These are phyloP conservation scores for Diarsia dahlii DNA, from an alignment of 2,888 invertebrate species.

Conservation along the genomic window DNA sequence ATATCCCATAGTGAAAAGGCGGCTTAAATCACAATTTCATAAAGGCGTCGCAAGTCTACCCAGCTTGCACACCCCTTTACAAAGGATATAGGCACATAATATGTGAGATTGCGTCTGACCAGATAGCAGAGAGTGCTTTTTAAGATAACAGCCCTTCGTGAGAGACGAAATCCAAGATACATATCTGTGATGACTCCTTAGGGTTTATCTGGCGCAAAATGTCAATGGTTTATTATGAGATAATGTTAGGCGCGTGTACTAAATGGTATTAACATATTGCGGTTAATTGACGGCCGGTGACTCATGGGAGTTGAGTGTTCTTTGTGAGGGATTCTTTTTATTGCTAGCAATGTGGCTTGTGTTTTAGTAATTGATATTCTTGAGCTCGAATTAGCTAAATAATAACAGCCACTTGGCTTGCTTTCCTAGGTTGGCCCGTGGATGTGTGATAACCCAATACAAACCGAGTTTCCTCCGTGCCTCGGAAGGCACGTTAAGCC, in stretches of 20 bases:
- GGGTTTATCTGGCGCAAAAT: conserved; percentile 65
- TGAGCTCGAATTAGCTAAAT: neutral
- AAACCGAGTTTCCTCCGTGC: too few species aligned
- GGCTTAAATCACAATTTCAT: neutral
- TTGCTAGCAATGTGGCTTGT: conserved; percentile 13
- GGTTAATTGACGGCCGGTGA: conserved; percentile 51
- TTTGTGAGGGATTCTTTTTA: conserved; percentile 29
- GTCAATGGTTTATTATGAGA: conserved; percentile 62
- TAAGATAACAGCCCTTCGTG: conserved; percentile 75
- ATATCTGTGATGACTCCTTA: conserved; percentile 63
- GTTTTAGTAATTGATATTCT: conserved; percentile 13
- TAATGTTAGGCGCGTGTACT: conserved; percentile 52
- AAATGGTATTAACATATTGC: conserved; percentile 56
- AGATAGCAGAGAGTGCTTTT: conserved; percentile 84
- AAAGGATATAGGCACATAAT: conserved; percentile 65
- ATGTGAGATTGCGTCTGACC: conserved; percentile 70
- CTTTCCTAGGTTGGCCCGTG: too few species aligned
- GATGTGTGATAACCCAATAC: too few species aligned
- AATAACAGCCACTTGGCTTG: too few species aligned
- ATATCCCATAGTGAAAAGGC: too few species aligned
- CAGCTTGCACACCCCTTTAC: conserved; percentile 62
- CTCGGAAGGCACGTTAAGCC: too few species aligned
- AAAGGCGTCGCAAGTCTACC: conserved; percentile 8
- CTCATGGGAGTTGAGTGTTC: conserved; percentile 20
- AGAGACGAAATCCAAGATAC: conserved; percentile 76